These are phyloP conservation scores for Amia ocellicauda DNA, from an alignment of 2,113 vertebrate species.

Conservation along the genomic window DNA sequence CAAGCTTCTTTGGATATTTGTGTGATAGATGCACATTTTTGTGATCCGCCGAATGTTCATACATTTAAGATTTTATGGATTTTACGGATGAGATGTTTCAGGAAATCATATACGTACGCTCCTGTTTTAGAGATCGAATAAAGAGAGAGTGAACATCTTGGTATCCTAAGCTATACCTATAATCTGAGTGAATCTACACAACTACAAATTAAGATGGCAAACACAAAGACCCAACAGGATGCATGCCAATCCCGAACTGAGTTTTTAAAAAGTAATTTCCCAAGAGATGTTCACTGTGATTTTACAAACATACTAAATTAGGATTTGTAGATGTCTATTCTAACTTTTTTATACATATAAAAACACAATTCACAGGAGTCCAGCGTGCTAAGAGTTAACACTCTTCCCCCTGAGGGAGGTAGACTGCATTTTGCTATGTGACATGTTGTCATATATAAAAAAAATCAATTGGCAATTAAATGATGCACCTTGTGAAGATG, in stretches of 20 bases:
- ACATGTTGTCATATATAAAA: constrained; percentile 94
- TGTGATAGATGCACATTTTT: constrained; percentile 33
- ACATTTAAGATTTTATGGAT: constrained; percentile 14
- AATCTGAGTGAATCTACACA: too few relatives aligned
- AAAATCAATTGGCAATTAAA: constrained; percentile 99
- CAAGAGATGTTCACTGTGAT: too few relatives aligned
- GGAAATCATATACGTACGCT: too few relatives aligned
- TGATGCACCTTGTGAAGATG: constrained; percentile 99
- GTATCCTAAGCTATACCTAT: too few relatives aligned
- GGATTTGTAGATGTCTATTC: not conserved
- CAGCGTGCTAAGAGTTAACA: constrained; percentile 79
- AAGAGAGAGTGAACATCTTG: too few relatives aligned
- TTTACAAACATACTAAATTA: too few relatives aligned
- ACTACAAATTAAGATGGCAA: too few relatives aligned
- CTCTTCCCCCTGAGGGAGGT: constrained; percentile 75
- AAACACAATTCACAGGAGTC: constrained; percentile 56
- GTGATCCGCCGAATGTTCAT: constrained; percentile 18
- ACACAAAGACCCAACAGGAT: too few relatives aligned
- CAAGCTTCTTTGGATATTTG: constrained; percentile 19
- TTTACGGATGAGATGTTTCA: too few relatives aligned
- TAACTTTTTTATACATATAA: not conserved
- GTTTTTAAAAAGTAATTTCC: too few relatives aligned
- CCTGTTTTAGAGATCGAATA: too few relatives aligned
- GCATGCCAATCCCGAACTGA: too few relatives aligned
- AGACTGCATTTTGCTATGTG: constrained; percentile 90